Conservation (phyloP, 2,113 vertebrate genomes). For the Aspidoscelis tigris region DNA sequence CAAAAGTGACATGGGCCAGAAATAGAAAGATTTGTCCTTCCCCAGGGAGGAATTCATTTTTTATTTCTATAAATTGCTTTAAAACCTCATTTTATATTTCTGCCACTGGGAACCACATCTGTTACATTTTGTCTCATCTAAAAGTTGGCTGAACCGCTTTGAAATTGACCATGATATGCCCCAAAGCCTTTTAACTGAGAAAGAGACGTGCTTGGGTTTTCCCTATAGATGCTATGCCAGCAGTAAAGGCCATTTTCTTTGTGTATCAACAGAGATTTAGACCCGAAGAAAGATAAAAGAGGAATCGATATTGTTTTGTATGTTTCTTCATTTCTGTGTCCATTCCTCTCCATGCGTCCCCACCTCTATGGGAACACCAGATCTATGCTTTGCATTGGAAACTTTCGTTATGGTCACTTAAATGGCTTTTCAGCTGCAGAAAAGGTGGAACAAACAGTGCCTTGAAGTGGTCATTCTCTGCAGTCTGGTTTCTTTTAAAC, state of each 20-base stretch:
- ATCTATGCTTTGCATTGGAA: constrained; percentile 72
- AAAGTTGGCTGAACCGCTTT: constrained; percentile 8
- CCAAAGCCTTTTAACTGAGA: neutral
- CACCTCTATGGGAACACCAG: constrained; percentile 47
- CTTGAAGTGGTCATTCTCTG: constrained; percentile 44
- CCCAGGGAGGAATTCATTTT: constrained; percentile 20
- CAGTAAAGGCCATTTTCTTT: constrained; percentile 59
- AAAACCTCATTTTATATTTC: constrained; percentile 46
- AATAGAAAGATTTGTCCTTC: constrained; percentile 9
- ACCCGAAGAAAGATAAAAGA: constrained; percentile 53
- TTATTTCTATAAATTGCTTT: constrained; percentile 35
- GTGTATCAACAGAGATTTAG: constrained; percentile 69
- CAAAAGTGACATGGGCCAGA: neutral
- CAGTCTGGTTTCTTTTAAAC: constrained; percentile 38
- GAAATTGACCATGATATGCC: constrained; percentile 51
- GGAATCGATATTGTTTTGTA: constrained; percentile 64
- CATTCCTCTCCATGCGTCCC: neutral
- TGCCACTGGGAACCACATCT: constrained; percentile 28
- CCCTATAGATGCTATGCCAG: constrained; percentile 41
- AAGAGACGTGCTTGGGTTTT: constrained; percentile 36
- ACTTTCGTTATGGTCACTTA: constrained; percentile 58
- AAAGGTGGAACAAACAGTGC: constrained; percentile 45
- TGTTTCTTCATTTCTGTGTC: too few species aligned
- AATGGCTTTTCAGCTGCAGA: constrained; percentile 55
- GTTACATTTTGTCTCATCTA: constrained; percentile 52